Percentiles rank a stretch among this genome's conserved stretches.
Evolutionary conservation across 2,113 vertebrate species (phyloP).

Genomic region (Rana temporaria): DNA sequence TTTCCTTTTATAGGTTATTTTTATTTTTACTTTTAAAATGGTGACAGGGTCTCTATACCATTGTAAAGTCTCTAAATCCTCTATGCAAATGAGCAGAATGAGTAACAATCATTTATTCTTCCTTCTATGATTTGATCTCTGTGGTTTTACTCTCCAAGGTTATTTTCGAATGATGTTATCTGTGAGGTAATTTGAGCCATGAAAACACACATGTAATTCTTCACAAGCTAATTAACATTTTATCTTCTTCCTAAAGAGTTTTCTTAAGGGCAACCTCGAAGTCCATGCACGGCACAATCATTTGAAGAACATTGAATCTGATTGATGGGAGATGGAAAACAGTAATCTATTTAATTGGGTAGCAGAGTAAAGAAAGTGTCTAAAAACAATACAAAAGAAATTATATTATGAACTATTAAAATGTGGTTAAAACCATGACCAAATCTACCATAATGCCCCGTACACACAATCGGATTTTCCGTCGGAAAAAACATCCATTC

Average conservation of each 20-base stretch:
- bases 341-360: constrained; percentile 38
- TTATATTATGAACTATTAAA: not conserved
- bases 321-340: constrained; percentile 16
- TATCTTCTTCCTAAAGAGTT: constrained; percentile 26
- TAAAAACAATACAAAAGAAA: constrained; percentile 24
- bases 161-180: not conserved
- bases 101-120: not conserved
- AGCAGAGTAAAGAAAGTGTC: not conserved
- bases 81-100: no score
- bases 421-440: not conserved
- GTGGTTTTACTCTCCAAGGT: constrained; percentile 3
- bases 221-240: constrained; percentile 36
- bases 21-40: no score
- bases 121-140: not conserved
- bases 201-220: constrained; percentile 16
- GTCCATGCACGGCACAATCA: constrained; percentile 1
- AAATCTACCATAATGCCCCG: not conserved
- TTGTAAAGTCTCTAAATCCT: no score
- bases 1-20: no score
- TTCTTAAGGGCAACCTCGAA: constrained; percentile 39
- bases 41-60: no score
- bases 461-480: no score
- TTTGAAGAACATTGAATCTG: constrained; percentile 33
- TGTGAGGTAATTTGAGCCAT: not conserved
- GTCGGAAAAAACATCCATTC: no score